Percentiles rank a stretch among this genome's conserved stretches.
Conservation (phyloP, 2,888 invertebrate species). For the Drosophila cognata region DNA sequence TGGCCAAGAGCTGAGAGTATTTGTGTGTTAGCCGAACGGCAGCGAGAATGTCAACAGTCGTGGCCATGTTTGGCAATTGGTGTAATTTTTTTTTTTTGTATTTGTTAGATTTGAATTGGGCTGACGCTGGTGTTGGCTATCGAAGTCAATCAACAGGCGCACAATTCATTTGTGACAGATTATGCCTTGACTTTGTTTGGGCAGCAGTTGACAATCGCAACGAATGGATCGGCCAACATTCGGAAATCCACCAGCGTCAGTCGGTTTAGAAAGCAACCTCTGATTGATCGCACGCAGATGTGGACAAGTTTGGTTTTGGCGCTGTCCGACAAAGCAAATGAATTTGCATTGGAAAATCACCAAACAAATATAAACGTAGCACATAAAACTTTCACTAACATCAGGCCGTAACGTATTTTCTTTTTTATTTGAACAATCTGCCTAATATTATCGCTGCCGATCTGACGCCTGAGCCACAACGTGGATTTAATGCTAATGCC, state of each 20-base stretch:
- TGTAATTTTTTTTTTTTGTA: constrained; percentile 14
- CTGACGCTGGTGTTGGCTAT: constrained; percentile 63
- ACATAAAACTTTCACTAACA: constrained; percentile 66
- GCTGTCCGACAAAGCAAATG: constrained; percentile 40
- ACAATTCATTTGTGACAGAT: constrained; percentile 78
- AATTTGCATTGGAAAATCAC: constrained; percentile 67
- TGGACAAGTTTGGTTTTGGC: constrained; percentile 40
- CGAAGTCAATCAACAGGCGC: constrained; percentile 67
- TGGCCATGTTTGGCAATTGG: constrained; percentile 57
- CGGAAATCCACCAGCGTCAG: constrained; percentile 10
- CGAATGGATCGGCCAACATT: constrained; percentile 35
- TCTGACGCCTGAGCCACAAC: constrained; percentile 32
- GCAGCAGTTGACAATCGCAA: constrained; percentile 49
- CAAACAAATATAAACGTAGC: constrained; percentile 21
- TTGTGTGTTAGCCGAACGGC: constrained; percentile 15
- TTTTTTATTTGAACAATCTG: constrained; percentile 34
- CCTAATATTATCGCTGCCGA: constrained; percentile 25
- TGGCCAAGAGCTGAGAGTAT: constrained; percentile 20
- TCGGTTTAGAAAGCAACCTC: constrained; percentile 68
- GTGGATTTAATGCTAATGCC: constrained; percentile 58
- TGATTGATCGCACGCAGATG: constrained; percentile 65
- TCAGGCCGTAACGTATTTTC: constrained; percentile 17
- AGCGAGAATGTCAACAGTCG: constrained; percentile 40
- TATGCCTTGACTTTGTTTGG: constrained; percentile 71
- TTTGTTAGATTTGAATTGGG: constrained; percentile 63